These are phyloP conservation scores for Enteromius fasciolatus DNA, from an alignment of 2,797 vertebrate species.

Conservation along the genomic window DNA sequence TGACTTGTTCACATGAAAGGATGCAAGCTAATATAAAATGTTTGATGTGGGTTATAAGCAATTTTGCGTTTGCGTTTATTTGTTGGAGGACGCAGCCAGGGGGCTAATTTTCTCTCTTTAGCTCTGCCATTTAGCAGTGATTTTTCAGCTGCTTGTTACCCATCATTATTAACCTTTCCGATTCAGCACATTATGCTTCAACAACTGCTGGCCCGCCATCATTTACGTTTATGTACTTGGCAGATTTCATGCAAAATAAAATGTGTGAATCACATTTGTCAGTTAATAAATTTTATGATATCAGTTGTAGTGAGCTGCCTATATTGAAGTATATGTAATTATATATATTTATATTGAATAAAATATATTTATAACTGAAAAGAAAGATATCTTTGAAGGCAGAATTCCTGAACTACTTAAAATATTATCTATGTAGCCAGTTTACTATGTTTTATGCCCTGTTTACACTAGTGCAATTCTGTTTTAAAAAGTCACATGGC, in stretches of 20 bases:
- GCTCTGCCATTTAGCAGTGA: constrained; percentile 28
- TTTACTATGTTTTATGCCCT: background rate
- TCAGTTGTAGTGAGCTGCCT: background rate
- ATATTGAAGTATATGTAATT: background rate
- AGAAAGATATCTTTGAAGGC: background rate
- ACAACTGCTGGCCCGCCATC: background rate
- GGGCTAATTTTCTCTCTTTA: constrained; percentile 19
- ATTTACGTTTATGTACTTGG: constrained; percentile 3
- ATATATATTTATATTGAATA: background rate
- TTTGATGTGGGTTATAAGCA: constrained; percentile 14
- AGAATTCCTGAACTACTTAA: background rate
- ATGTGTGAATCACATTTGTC: background rate
- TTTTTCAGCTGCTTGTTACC: constrained; percentile 44
- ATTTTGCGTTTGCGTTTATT: background rate
- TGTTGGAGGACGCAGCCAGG: background rate
- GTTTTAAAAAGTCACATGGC: background rate
- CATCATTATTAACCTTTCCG: constrained; percentile 12
- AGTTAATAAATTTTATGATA: background rate
- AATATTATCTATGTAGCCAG: background rate
- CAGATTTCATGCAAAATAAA: constrained; percentile 18
- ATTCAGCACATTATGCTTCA: constrained; percentile 13
- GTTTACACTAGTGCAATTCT: background rate
- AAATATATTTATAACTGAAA: background rate
- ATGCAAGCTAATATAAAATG: background rate
- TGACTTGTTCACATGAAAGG: constrained; percentile 14